Evolutionary conservation across 2,113 vertebrate species (phyloP).

Genomic region (Dolichotis patagonum): DNA sequence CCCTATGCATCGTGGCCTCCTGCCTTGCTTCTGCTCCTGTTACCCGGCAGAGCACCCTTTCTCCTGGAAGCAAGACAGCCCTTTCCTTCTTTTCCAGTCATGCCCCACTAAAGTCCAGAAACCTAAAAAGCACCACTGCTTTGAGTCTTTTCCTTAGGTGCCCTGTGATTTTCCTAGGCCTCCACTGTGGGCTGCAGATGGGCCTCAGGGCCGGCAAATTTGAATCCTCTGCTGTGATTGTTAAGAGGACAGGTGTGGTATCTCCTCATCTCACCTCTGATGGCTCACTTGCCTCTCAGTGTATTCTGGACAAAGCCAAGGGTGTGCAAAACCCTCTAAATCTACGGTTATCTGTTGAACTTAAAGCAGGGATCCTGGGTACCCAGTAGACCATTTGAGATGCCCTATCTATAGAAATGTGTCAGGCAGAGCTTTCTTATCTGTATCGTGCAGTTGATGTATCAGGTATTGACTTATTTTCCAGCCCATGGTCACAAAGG

Average conservation of each 20-base stretch:
- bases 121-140: accelerated
- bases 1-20: neutral
- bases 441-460: too few species aligned
- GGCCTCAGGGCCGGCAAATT: neutral
- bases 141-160: neutral
- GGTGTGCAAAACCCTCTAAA: neutral
- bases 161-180: too few species aligned
- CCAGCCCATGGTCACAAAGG: neutral
- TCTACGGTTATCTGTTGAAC: neutral
- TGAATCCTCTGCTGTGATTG: too few species aligned
- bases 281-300: too few species aligned
- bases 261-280: neutral
- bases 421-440: neutral
- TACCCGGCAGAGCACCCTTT: neutral
- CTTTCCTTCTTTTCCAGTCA: neutral
- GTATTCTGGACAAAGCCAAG: neutral
- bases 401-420: neutral
- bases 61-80: neutral
- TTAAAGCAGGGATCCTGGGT: neutral
- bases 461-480: neutral
- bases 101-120: neutral
- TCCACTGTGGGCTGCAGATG: neutral
- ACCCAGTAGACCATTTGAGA: neutral
- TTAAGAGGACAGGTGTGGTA: neutral
- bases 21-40: neutral